Conservation (phyloP, 2,113 vertebrate species). For the Saimiri boliviensis region DNA sequence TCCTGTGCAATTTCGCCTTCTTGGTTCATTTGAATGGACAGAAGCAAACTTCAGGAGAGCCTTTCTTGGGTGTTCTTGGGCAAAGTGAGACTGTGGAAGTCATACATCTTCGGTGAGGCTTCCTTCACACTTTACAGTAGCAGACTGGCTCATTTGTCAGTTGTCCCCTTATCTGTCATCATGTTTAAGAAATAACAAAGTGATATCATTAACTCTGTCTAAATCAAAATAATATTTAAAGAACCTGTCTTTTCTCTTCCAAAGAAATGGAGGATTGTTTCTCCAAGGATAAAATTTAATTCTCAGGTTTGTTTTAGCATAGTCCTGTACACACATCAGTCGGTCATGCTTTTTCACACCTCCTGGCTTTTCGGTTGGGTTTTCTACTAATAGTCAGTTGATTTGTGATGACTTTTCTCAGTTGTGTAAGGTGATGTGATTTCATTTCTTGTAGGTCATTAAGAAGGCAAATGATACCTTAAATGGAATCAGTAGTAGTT, state of each 20-base stretch:
- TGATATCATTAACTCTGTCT: background rate
- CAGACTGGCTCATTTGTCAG: background rate
- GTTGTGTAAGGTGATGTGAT: conserved; percentile 33
- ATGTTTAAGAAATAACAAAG: conserved; percentile 33
- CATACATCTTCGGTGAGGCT: background rate
- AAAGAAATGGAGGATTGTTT: background rate
- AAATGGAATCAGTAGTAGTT: conserved; percentile 97
- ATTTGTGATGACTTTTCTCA: conserved; percentile 18
- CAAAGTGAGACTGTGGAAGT: background rate
- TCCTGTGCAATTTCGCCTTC: background rate
- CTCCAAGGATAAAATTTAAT: conserved; percentile 39
- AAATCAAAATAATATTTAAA: conserved; percentile 33
- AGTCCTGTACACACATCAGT: background rate
- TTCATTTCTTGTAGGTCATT: conserved; percentile 90
- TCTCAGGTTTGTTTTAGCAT: background rate
- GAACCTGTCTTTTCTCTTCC: background rate
- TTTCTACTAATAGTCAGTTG: conserved; percentile 36
- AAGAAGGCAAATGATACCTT: conserved; percentile 97
- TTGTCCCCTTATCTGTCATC: background rate
- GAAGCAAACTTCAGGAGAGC: background rate
- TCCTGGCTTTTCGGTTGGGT: background rate
- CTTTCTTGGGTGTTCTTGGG: background rate
- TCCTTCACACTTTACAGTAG: background rate
- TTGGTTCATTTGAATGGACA: background rate
- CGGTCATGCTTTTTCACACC: conserved; percentile 18